Evolutionary conservation across 2,113 vertebrate genomes (phyloP).

Genomic region (Larimichthys polyactis): DNA sequence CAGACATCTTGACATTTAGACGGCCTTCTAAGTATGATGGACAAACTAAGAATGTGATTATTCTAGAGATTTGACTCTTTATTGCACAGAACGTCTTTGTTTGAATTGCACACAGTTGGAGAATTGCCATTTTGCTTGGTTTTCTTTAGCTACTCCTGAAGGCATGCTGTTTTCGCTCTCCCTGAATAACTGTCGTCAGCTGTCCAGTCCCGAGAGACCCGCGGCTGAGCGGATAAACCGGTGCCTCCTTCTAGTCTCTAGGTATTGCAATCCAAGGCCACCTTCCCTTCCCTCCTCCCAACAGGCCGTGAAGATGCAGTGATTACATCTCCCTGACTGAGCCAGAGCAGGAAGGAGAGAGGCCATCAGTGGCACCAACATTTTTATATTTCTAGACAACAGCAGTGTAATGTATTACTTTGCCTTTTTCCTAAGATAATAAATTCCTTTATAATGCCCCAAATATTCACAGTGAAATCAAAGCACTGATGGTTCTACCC

Average conservation of each 20-base stretch:
- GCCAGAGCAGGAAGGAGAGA: constrained; percentile 27
- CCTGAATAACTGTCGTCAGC: constrained; percentile 68
- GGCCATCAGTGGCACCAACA: constrained; percentile 26
- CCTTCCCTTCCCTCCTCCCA: constrained; percentile 35
- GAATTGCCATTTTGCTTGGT: constrained; percentile 42
- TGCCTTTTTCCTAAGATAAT: constrained; percentile 31
- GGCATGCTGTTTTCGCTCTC: constrained; percentile 32
- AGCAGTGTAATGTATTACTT: constrained; percentile 34
- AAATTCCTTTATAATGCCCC: constrained; percentile 21
- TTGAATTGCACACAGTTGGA: constrained; percentile 38
- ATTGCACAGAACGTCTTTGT: constrained; percentile 9
- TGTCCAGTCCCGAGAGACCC: constrained; percentile 64
- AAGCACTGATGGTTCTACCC: constrained; percentile 12
- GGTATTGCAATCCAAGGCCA: constrained; percentile 72
- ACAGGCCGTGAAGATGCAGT: constrained; percentile 53
- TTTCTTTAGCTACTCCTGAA: constrained; percentile 52
- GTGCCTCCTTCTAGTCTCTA: constrained; percentile 61
- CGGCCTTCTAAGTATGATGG: constrained; percentile 24
- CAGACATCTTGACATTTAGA: constrained; percentile 50
- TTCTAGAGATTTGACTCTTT: constrained; percentile 6
- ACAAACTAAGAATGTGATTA: constrained; percentile 37
- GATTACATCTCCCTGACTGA: constrained; percentile 75
- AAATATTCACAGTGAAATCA: constrained; percentile 36
- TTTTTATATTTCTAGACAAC: constrained; percentile 32
- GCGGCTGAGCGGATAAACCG: constrained; percentile 66